These are phyloP conservation scores for Drosophila macrospina DNA, from an alignment of 2,888 invertebrate species.

Conservation along the genomic window DNA sequence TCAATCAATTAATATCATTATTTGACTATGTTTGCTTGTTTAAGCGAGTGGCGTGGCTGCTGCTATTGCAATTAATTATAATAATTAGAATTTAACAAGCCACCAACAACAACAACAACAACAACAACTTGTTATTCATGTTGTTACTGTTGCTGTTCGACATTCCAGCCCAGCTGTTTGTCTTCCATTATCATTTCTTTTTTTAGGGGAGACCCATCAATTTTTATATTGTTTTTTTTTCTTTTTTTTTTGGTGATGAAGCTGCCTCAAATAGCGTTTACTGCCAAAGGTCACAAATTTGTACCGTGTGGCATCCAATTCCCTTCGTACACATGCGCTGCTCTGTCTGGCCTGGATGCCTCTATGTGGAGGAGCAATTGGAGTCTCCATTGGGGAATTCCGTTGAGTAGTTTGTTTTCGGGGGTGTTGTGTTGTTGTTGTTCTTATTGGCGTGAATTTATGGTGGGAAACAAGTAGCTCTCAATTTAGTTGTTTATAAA, in stretches of 20 bases:
- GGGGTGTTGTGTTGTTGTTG: constrained; percentile 26
- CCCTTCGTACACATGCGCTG: constrained; percentile 18
- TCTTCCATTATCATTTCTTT: constrained; percentile 52
- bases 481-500: constrained; percentile 66
- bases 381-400: constrained; percentile 44
- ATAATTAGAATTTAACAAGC: constrained; percentile 77
- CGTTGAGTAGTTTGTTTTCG: constrained; percentile 56
- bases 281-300: constrained; percentile 73
- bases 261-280: constrained; percentile 56
- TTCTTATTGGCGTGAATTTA: constrained; percentile 65
- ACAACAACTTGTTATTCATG: constrained; percentile 53
- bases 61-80: constrained; percentile 72
- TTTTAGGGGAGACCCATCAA: constrained; percentile 29
- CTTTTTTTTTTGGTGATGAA: constrained; percentile 33
- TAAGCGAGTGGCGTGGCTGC: constrained; percentile 38
- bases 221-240: constrained; percentile 29
- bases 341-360: background rate
- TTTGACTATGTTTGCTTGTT: constrained; percentile 63
- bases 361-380: constrained; percentile 1
- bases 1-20: constrained; percentile 80
- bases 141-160: constrained; percentile 17
- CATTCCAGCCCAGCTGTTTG: constrained; percentile 61
- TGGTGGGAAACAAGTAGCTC: constrained; percentile 67
- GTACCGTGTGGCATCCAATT: constrained; percentile 64
- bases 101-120: constrained; percentile 32